Evolutionary conservation across 2,888 invertebrate species (phyloP), one percentile per base, ranked within the genome.

Genomic region (Aphidoletes aphidimyza): DNA sequence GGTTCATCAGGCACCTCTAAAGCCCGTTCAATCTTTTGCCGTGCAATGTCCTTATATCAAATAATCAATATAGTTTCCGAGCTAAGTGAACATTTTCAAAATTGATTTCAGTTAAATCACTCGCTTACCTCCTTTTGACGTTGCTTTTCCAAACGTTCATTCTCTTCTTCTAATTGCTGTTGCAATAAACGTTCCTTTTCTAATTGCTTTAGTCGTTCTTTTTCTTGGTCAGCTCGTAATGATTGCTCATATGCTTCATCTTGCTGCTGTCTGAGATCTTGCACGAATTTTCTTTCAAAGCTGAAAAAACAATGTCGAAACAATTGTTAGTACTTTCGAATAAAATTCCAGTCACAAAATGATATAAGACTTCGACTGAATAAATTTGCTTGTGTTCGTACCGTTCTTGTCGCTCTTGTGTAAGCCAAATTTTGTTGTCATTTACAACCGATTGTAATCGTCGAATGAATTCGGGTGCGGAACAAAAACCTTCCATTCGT

Each of bases 201-300:
- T 86, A 93, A 92, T 86, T 92, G 92, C 49, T 93, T 92, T 84
- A 91, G 91, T 0, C 95, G 92, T 89, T 98, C 98, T 90, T 98
- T 98, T 89, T 98, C 97, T 89, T 98, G 97, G 90, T 99, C 98
- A 0, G 97, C 97, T 59, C 94, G 92, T 59, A 98, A 91, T 5
- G 98, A 98, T 89, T 96, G 96, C 89, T 95, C 93, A 89, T 98
- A 99, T 0, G 98, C 98, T 89, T 95, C 95, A 90, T 99, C 98
- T 89, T 99, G 98, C 86, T 98, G 94, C 84, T 94, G 94, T 45
- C 98, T 92, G 84, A 98, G 91, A 0, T 95, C 95, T 87, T 97
- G 96, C 85, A 95, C 97, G 86, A 97, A 92, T 88, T 94, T 96
- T 30, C 96, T 92, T 88, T 96, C 96, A 87, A 96, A 93, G 86